Conservation (phyloP, 1,140 invertebrate genomes). For the Drosophila bipectinata region DNA sequence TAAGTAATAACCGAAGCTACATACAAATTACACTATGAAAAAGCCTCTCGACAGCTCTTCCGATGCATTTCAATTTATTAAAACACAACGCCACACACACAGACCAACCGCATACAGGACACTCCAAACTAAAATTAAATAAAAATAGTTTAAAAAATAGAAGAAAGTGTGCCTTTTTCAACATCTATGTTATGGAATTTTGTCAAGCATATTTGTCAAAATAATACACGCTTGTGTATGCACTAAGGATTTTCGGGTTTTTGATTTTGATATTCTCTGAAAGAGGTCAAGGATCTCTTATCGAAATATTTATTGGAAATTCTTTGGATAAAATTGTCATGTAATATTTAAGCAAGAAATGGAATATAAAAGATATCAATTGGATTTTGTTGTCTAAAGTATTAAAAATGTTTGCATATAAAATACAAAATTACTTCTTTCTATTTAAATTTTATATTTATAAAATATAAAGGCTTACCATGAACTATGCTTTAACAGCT, state of each 20-base stretch:
- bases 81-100: slow-evolving; percentile 21
- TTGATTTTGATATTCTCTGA: slow-evolving; percentile 9
- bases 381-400: no score
- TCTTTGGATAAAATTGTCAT: slow-evolving; percentile 12
- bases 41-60: slow-evolving; percentile 39
- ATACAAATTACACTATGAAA: slow-evolving; percentile 23
- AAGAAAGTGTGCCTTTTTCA: background rate
- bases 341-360: slow-evolving; percentile 13
- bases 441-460: no score
- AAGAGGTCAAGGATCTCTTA: slow-evolving; percentile 9
- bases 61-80: slow-evolving; percentile 76
- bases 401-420: no score
- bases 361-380: background rate
- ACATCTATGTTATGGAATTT: slow-evolving; percentile 40
- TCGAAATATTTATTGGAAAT: slow-evolving; percentile 19
- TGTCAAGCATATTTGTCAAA: slow-evolving; percentile 38
- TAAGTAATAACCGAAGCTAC: slow-evolving; percentile 46
- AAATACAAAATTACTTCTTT: no score
- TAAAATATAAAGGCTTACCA: no score
- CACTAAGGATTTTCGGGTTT: slow-evolving; percentile 10
- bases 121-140: slow-evolving; percentile 22
- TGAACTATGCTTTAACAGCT: background rate
- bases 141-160: slow-evolving; percentile 9
- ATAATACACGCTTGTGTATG: slow-evolving; percentile 21
- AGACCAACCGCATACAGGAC: slow-evolving; percentile 1